Base-by-base conservation (phyloP, 2,797 vertebrate genomes). In the Spea hammondii region DNA sequence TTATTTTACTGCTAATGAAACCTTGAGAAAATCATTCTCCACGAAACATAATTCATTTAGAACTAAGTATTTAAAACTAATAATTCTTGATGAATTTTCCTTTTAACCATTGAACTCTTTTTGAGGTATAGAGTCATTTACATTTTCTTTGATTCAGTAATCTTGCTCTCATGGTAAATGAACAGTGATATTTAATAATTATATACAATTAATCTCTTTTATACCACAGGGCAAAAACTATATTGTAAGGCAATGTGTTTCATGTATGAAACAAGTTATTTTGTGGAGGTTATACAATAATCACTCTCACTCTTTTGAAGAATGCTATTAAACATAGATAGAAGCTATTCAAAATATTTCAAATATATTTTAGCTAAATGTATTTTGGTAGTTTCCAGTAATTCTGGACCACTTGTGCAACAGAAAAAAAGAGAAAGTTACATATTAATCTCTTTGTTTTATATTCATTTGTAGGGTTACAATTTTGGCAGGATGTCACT, bases 1-100 rank as follows among this genome's bases (percentile, higher is more conserved):
- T 88, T 89, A 89, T 86, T 91, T 86, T 86, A 79, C 72, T 88
- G 83, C 17, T 79, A 85, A 86, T 87, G 55, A 82, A 85, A 83
- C 69, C 65, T 86, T 88, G 83, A 72, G 80, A 86, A 78, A 44
- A 86, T 83, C 85, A 81, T 84, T 85, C 76, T 86, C 84, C 86
- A 86, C 4, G 14, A 9, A 5, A 72, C 55, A 79, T 86, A 77
- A 85, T 83, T 89, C 84, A 86, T 87, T 89, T 88, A 88, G 10
- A 84, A 32, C 46, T 12, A 86, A 72, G 75, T 74, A 77, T 77
- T 82, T 82, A 77, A 17, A 73, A 17, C 68, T 69, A 48, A 74
- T 82, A 77, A 73, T 82, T 77, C 66, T 70, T 79, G 78, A 79
- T 74, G 69, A 75, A 60, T 70, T 75, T 74, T 46, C 59, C 65